Percentiles rank a stretch among this genome's conserved stretches.
phyloP scores from a whole-genome alignment of 2,113 vertebrate species.

The Ivindomyrus marchei region DNA sequence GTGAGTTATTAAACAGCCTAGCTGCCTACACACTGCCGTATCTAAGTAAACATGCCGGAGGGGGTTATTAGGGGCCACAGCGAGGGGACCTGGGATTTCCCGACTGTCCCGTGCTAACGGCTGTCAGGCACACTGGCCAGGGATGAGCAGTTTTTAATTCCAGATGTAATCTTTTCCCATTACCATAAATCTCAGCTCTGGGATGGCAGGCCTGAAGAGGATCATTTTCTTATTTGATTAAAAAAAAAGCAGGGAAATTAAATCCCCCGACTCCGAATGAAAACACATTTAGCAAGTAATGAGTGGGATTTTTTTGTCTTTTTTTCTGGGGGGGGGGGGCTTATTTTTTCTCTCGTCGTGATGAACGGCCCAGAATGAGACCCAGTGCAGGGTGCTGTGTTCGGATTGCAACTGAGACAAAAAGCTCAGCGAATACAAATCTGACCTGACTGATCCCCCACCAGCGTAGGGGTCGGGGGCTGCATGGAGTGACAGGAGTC shows the following conservation, averaged over 20 bases:
- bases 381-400: not conserved
- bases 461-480: not conserved
- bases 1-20: constrained; percentile 31
- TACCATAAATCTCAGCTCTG: constrained; percentile 43
- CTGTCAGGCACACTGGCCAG: constrained; percentile 27
- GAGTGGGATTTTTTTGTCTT: constrained; percentile 7
- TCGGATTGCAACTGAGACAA: not conserved
- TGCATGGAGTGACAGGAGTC: not conserved
- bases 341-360: not conserved
- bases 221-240: constrained; percentile 35
- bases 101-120: constrained; percentile 35
- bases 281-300: constrained; percentile 42
- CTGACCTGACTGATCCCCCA: not conserved
- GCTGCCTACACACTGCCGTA: not conserved
- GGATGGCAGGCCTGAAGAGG: constrained; percentile 29
- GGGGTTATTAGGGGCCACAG: constrained; percentile 31
- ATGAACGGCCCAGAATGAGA: not conserved
- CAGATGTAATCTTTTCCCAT: constrained; percentile 50
- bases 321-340: not conserved
- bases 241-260: constrained; percentile 30
- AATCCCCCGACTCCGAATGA: constrained; percentile 28
- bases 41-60: not conserved
- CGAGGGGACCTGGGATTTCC: constrained; percentile 26
- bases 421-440: not conserved
- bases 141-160: constrained; percentile 45